Evolutionary conservation across 2,888 invertebrate genomes (phyloP).

Genomic region (Cataglyphis albicans): DNA sequence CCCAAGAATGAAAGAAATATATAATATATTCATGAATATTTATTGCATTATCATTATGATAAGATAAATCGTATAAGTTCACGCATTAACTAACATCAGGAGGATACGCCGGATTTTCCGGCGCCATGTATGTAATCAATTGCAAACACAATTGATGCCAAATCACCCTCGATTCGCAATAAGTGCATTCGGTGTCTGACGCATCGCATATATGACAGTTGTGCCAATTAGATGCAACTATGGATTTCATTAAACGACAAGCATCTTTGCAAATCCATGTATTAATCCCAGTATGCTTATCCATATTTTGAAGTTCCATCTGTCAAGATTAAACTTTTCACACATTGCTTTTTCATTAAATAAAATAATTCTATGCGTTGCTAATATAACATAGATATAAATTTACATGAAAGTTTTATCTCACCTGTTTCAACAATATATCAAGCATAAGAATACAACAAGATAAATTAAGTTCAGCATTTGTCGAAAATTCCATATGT

Average conservation of each 20-base stretch:
- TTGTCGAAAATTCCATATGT: conserved; percentile 90
- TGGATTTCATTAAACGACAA: conserved; percentile 91
- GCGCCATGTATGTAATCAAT: conserved; percentile 92
- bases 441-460: conserved; percentile 99
- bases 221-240: conserved; percentile 91
- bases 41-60: neutral
- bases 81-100: conserved; percentile 90
- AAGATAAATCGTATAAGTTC: conserved; percentile 12
- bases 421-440: conserved; percentile 96
- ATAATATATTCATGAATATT: conserved; percentile 11
- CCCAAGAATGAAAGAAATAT: neutral
- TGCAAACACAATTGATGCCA: conserved; percentile 97
- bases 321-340: conserved; percentile 76
- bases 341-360: neutral
- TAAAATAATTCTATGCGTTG: neutral
- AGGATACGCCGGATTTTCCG: conserved; percentile 91
- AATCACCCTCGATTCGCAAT: conserved; percentile 97
- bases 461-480: conserved; percentile 93
- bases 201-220: conserved; percentile 88
- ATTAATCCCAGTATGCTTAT: conserved; percentile 92
- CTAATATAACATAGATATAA: neutral
- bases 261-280: conserved; percentile 92
- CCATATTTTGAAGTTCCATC: conserved; percentile 95
- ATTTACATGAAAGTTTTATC: neutral
- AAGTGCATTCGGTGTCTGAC: conserved; percentile 91